Percentiles rank a stretch among this genome's conserved stretches.
Evolutionary conservation across 2,888 invertebrate species (phyloP).

Genomic region (Lampropteryx suffumata): DNA sequence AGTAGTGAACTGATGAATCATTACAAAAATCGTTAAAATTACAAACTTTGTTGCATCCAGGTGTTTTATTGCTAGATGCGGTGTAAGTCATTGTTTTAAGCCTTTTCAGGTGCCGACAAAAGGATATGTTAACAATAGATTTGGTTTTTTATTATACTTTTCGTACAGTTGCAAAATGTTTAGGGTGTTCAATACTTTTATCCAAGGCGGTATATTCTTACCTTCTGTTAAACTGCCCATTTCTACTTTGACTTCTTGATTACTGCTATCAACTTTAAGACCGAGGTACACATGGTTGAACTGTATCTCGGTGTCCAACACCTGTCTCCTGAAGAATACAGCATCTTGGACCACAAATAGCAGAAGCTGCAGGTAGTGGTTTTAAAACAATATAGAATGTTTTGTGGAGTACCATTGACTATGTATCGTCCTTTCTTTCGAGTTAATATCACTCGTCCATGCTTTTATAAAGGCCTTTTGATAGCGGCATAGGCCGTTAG

Average conservation of each 20-base stretch:
- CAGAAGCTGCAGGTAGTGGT: too few species aligned
- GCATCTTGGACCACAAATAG: constrained; percentile 63
- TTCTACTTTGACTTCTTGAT: constrained; percentile 6
- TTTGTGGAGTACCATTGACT: constrained; percentile 50
- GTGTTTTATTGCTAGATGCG: too few species aligned
- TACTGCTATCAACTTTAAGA: constrained; percentile 10
- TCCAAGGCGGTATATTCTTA: too few species aligned
- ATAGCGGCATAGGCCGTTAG: constrained; percentile 58
- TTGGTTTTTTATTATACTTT: too few species aligned
- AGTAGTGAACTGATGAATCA: too few species aligned
- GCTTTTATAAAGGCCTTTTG: constrained; percentile 54
- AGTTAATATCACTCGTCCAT: constrained; percentile 39
- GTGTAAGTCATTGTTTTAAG: too few species aligned
- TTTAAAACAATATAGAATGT: constrained; percentile 54
- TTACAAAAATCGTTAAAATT: too few species aligned
- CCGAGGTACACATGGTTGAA: constrained; percentile 37
- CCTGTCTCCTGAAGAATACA: constrained; percentile 53
- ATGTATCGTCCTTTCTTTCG: constrained; percentile 50
- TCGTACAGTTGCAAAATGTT: too few species aligned
- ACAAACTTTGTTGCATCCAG: too few species aligned
- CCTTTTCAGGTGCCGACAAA: too few species aligned
- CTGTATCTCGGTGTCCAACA: constrained; percentile 53
- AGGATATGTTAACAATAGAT: too few species aligned
- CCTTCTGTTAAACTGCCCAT: neutral
- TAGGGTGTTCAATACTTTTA: too few species aligned